These are phyloP conservation scores for Agelas oroides DNA, from an alignment of 37 sponge, comb jelly and placozoan species.

Conservation along the genomic window DNA sequence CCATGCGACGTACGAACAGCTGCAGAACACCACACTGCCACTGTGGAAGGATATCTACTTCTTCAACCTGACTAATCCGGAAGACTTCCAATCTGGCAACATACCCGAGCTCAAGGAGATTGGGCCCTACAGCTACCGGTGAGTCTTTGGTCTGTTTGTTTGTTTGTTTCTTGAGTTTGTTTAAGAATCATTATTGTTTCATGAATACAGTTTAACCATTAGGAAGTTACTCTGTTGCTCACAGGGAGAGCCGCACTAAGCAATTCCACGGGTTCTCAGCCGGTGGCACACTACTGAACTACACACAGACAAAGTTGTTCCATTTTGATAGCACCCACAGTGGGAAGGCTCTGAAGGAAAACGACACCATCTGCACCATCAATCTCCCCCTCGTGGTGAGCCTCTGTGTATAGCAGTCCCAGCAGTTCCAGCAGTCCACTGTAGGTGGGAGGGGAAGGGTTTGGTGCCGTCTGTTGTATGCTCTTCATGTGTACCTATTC, in stretches of 20 bases:
- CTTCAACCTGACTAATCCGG: conserved; percentile 87
- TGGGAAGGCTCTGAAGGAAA: conserved; percentile 36
- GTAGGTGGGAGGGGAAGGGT: background rate
- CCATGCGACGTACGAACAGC: conserved; percentile 74
- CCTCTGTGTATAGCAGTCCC: no score
- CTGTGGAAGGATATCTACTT: conserved; percentile 86
- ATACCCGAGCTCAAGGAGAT: conserved; percentile 56
- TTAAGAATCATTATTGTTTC: background rate
- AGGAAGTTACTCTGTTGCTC: background rate
- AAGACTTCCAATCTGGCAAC: conserved; percentile 45
- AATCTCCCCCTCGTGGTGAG: conserved; percentile 68
- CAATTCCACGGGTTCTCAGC: background rate
- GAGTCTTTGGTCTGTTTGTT: background rate
- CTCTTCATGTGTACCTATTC: background rate
- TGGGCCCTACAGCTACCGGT: conserved; percentile 89
- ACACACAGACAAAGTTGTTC: conserved; percentile 54
- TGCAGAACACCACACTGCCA: conserved; percentile 60
- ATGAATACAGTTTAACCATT: no score
- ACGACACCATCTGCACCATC: conserved; percentile 66
- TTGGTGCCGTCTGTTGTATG: background rate
- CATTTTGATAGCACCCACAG: conserved; percentile 28
- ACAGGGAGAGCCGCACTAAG: conserved; percentile 54
- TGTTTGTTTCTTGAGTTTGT: background rate
- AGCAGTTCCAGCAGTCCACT: no score
- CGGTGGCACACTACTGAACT: conserved; percentile 37